These are phyloP conservation scores for Polypterus bichir DNA, from an alignment of 2,113 vertebrate species.

Conservation along the genomic window DNA sequence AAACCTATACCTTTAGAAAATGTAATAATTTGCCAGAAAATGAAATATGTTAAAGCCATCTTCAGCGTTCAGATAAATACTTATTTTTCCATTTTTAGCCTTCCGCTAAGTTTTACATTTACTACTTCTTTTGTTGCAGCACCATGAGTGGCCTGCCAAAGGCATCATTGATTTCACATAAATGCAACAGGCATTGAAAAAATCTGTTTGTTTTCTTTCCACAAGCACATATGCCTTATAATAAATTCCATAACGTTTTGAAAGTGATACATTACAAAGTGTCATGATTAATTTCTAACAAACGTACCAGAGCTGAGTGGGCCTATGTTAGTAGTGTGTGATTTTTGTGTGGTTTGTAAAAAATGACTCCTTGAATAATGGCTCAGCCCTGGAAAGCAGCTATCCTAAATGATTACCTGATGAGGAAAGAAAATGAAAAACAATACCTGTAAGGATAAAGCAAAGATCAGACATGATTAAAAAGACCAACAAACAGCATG, in stretches of 20 bases:
- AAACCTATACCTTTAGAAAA: too few relatives aligned
- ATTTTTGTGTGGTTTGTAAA: conserved; percentile 22
- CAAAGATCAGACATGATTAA: too few relatives aligned
- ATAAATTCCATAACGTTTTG: conserved; percentile 26
- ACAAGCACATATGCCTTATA: conserved; percentile 16
- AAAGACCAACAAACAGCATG: too few relatives aligned
- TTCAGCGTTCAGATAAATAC: too few relatives aligned
- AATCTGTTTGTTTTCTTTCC: background rate
- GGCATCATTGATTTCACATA: background rate
- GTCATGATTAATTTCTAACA: conserved; percentile 36
- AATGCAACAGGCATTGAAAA: background rate
- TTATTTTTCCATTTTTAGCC: too few relatives aligned
- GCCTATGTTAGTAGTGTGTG: conserved; percentile 32
- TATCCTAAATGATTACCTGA: conserved; percentile 11
- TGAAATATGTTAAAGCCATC: too few relatives aligned
- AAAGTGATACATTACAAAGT: conserved; percentile 28
- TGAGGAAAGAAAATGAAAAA: conserved; percentile 14
- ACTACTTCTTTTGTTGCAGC: too few relatives aligned
- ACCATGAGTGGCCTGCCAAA: too few relatives aligned
- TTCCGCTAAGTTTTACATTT: too few relatives aligned
- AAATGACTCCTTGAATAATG: conserved; percentile 22
- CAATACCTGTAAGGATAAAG: background rate
- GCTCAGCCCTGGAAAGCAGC: conserved; percentile 20
- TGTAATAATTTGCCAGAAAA: too few relatives aligned
- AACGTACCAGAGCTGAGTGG: conserved; percentile 26